Base-by-base conservation (phyloP, 2,113 vertebrate species). In the Geothlypis trichas region DNA sequence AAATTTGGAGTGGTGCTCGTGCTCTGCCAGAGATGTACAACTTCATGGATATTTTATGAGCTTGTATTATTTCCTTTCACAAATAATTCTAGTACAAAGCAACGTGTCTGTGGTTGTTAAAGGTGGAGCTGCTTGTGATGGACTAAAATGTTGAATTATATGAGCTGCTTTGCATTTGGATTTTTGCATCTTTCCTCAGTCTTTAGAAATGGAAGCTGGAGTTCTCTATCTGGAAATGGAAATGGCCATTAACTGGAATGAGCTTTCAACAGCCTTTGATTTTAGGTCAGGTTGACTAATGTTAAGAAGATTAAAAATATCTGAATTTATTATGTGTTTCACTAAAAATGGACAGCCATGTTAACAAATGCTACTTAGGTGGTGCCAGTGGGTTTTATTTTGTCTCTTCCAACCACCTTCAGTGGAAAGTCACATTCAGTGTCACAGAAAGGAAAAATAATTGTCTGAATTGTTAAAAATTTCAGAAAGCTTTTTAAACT, bases 251-350 rank as follows among this genome's bases (percentile, higher is more conserved):
- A 72, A 59, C 35, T 84, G 51, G 62, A 91, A 75, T 82, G 88
- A 82, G n/a, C 77, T 84, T 80, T 82, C 65, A 72, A 9, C 37
- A 63, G 52, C 52, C 58, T 89, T 93, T 78, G 58, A 30, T 84
- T 91, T 89, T 83, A 82, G 74, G 66, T 87, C 62, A 68, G 86
- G 66, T 90, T 92, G 76, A 23, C 69, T 65, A 62, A n/a, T 57
- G 17, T 96, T 91, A 95, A 91, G 86, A 78, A 87, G 89, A 88
- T 86, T 72, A 74, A 81, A 86, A 95, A 59, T 66, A 67, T 17
- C 81, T 88, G 88, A 77, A 69, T 94, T 84, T 65, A 41, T 75
- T 57, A 44, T 57, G n/a, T 30, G 4, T 84, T 79, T 87, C 21
- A 23, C 69, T 63, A 18, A 31, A 83, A 87, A 76, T 19, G 58